These are phyloP conservation scores for Gallirallus australis DNA, from an alignment of 2,797 vertebrate genomes.

Conservation along the genomic window DNA sequence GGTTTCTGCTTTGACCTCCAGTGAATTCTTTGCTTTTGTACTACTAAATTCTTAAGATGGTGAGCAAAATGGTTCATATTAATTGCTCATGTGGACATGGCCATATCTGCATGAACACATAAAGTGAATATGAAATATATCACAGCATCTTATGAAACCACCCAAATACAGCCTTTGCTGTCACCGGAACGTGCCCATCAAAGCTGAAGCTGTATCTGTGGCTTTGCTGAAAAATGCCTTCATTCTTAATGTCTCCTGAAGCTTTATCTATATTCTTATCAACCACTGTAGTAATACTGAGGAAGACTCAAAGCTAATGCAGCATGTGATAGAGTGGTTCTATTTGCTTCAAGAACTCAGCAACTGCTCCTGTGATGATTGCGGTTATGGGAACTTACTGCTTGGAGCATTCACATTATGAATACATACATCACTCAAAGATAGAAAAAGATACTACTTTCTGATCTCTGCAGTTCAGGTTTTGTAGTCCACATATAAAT, in stretches of 20 bases:
- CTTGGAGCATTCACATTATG: constrained; percentile 53
- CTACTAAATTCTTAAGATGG: not conserved
- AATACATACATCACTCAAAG: constrained; percentile 53
- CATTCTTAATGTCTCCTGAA: constrained; percentile 26
- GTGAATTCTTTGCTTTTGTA: not conserved
- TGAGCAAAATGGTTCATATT: not conserved
- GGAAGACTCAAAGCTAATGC: constrained; percentile 69
- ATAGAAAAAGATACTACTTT: constrained; percentile 31
- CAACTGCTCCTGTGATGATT: constrained; percentile 65
- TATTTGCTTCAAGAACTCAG: constrained; percentile 69
- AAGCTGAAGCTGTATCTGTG: constrained; percentile 6
- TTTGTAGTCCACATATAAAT: constrained; percentile 48
- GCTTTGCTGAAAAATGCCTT: constrained; percentile 15
- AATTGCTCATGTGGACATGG: not conserved
- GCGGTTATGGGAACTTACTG: constrained; percentile 58
- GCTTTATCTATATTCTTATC: constrained; percentile 66
- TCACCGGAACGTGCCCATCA: not conserved
- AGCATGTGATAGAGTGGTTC: constrained; percentile 71
- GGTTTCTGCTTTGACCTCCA: not conserved
- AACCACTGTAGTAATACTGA: constrained; percentile 56
- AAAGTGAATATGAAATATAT: not conserved
- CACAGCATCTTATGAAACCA: not conserved
- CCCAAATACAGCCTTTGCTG: not conserved
- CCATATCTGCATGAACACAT: not conserved
- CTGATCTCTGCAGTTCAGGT: constrained; percentile 50